Evolutionary conservation across 2,113 vertebrate species (phyloP).

Genomic region (Paramormyrops kingsleyae): DNA sequence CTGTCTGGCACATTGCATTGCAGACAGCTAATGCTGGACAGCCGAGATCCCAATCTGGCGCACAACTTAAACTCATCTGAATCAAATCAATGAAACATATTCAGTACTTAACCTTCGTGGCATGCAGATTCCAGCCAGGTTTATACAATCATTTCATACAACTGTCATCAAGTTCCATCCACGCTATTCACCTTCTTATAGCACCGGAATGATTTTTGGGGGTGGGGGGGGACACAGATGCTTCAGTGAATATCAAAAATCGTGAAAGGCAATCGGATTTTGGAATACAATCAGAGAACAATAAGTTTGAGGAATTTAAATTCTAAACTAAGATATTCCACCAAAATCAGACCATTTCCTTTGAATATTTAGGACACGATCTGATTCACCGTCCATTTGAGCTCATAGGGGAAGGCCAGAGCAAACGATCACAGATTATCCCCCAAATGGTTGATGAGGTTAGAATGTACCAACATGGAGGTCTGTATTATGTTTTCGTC

Average conservation of each 20-base stretch:
- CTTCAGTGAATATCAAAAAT: background rate
- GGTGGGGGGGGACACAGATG: background rate
- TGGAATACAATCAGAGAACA: background rate
- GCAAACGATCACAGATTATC: background rate
- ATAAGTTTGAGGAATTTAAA: background rate
- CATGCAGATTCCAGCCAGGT: background rate
- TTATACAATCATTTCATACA: background rate
- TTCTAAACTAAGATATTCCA: background rate
- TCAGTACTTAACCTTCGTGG: background rate
- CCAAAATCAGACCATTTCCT: background rate
- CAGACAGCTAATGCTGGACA: background rate
- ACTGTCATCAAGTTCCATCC: background rate
- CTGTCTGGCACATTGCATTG: background rate
- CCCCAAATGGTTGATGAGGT: background rate
- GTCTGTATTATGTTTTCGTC: background rate
- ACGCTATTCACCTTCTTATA: background rate
- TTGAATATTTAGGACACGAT: background rate
- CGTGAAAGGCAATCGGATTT: background rate
- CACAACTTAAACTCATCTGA: background rate
- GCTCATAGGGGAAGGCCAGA: background rate
- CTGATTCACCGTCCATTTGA: background rate
- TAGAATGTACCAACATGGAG: background rate
- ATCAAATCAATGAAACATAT: background rate
- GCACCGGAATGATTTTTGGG: background rate
- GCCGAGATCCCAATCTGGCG: background rate